Base-by-base conservation (phyloP, 1,140 invertebrate species). In the Phenacoccus solenopsis region DNA sequence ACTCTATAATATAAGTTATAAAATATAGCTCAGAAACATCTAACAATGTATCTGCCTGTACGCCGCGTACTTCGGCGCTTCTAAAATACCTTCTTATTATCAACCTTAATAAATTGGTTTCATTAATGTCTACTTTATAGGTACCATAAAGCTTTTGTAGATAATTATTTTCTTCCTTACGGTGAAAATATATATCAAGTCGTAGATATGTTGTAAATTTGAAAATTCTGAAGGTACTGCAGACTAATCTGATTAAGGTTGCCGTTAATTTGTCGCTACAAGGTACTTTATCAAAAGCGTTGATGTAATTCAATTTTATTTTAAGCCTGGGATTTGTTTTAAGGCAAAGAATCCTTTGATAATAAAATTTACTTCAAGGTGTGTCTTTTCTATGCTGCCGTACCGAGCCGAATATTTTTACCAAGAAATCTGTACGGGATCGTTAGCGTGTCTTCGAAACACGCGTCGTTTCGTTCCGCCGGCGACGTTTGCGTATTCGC, bases 241-340 rank as follows among this genome's bases (percentile, higher is more conserved):
- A 64, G 59, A 64, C 59, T 64, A 64, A 64, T 64, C 59, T 64
- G 59, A 64, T 64, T 64, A 64, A 64, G 59, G 59, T 64, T 64
- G 59, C 59, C 59, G 59, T 64, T 64, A 64, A 64, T 64, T 64
- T 64, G 59, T 64, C 59, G 59, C 59, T 64, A 64, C 59, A 27
- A 27, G 59, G 59, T 64, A 64, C 59, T 64, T 64, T 64, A 64
- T 64, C 59, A 64, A 25, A 27, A 64, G 25, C 38, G 59, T 64
- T 64, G 59, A 64, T 64, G 59, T 64, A 64, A 64, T 64, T 64
- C 59, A 64, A 64, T 64, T 64, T 64, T 25, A 24, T 25, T 24
- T 64, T 64, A 27, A 24, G 59, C 59, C 59, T 64, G 22, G 21
- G 25, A 25, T 64, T 64, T 64, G 59, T 64, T 64, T 64, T 64